Percentiles rank a stretch among this genome's conserved stretches.
Evolutionary conservation across 2,113 vertebrate species (phyloP).

Genomic region (Anhinga anhinga): DNA sequence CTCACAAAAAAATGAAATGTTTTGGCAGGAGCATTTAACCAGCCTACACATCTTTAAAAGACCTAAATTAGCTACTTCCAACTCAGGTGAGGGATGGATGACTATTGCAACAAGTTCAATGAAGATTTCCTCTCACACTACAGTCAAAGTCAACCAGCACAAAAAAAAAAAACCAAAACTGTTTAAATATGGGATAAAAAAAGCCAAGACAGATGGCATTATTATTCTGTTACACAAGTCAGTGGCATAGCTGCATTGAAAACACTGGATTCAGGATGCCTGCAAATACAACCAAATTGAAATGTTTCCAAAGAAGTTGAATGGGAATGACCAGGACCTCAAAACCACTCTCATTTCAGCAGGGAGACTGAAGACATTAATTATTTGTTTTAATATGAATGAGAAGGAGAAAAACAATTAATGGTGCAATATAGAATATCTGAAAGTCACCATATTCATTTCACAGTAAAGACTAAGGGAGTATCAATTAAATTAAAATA

Average conservation of each 20-base stretch:
- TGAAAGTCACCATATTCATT: background rate
- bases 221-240: conserved; percentile 26
- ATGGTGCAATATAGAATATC: background rate
- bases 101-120: background rate
- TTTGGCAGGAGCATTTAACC: background rate
- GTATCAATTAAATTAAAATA: background rate
- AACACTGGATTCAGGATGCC: background rate
- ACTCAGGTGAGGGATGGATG: background rate
- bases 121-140: background rate
- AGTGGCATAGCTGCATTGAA: background rate
- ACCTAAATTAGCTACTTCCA: background rate
- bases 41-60: background rate
- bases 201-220: conserved; percentile 34
- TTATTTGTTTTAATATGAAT: background rate
- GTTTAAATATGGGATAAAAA: background rate
- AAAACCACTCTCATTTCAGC: background rate
- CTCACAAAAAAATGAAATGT: background rate
- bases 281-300: background rate
- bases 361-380: background rate
- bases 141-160: background rate
- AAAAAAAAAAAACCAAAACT: too few relatives aligned
- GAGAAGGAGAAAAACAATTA: background rate
- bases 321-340: background rate
- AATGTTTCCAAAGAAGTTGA: background rate
- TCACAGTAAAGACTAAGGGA: background rate